Evolutionary conservation across 2,888 invertebrate species (phyloP), one percentile per base, ranked within the genome.

Genomic region (Trachelus tabidus): DNA sequence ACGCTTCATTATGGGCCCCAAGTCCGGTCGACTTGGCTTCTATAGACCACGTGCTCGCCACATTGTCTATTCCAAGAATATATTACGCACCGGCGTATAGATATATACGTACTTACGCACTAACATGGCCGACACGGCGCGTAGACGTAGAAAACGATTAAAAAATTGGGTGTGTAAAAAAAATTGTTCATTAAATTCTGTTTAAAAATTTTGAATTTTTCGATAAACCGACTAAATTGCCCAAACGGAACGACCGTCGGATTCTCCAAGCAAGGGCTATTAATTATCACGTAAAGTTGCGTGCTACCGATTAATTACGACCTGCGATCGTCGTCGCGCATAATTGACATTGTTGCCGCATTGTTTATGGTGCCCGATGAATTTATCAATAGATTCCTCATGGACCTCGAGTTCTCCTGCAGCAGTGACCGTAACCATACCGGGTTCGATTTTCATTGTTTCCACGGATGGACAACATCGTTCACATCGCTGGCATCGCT

Each of bases 1-100:
- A 89, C 90, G 90, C 89, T 90, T 90, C 90, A 90, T 90, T 90
- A 90, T 89, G 83, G 85, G 86, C 85, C 85, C 85, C 84, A 84
- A 84, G 85, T 85, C 85, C 88, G 88, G 83, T 87, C 86, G 86
- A 87, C 85, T 88, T 89, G 85, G 85, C 87, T 87, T 86, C 87
- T 85, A 87, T 86, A 88, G 87, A 85, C 87, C 90, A 88, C 89
- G 88, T 89, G 89, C 87, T 87, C 86, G 84, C 83, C 86, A 87
- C 89, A 90, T 89, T 90, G 89, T 89, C 89, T 89, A 90, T 87
- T 87, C 87, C 86, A 84, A 89, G 90, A 90, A 90, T 90, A 89
- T 86, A 89, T 90, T 90, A 90, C 89, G 87, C 88, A 89, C 89
- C 88, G 87, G 89, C 89, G 86, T 88, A 81, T 81, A 86, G 84